phyloP scores from a whole-genome alignment of 1,140 invertebrate species.

The Orius insidiosus region DNA sequence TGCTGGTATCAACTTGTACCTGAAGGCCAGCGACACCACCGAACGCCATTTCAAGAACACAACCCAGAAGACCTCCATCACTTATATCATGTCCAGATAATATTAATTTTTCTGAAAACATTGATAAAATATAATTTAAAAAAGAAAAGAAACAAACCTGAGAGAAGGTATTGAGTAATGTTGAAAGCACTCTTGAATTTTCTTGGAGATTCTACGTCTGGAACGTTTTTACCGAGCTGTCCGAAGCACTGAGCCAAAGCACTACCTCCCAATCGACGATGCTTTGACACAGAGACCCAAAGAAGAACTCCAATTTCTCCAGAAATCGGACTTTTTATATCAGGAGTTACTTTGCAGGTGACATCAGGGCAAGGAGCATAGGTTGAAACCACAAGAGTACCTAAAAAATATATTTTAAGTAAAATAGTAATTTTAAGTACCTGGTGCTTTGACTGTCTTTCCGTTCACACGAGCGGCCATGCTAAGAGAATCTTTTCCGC shows the following conservation, averaged over 20 bases:
- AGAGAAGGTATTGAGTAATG: slow-evolving; percentile 64
- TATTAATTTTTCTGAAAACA: slow-evolving; percentile 41
- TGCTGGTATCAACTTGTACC: slow-evolving; percentile 42
- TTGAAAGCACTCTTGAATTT: slow-evolving; percentile 58
- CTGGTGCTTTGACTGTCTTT: slow-evolving; percentile 70
- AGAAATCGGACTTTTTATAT: slow-evolving; percentile 53
- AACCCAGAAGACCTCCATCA: slow-evolving; percentile 84
- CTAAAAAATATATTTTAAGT: slow-evolving; percentile 20
- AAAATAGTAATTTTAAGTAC: slow-evolving; percentile 13
- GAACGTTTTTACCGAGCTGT: slow-evolving; percentile 62
- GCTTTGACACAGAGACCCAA: slow-evolving; percentile 48
- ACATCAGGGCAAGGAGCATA: slow-evolving; percentile 90
- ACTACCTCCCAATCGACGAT: slow-evolving; percentile 67
- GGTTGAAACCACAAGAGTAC: slow-evolving; percentile 82
- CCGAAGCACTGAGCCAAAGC: slow-evolving; percentile 79
- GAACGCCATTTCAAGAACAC: slow-evolving; percentile 88
- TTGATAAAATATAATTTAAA: slow-evolving; percentile 10
- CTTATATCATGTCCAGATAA: slow-evolving; percentile 90
- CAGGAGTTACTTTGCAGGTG: slow-evolving; percentile 66
- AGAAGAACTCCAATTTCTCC: slow-evolving; percentile 36
- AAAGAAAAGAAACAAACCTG: slow-evolving; percentile 31
- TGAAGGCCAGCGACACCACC: slow-evolving; percentile 68
- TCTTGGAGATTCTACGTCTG: slow-evolving; percentile 58
- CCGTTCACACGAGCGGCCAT: slow-evolving; percentile 78
- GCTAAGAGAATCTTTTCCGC: slow-evolving; percentile 93